Evolutionary conservation across 2,113 vertebrate species (phyloP), one percentile per base, ranked within the genome.

Genomic region (Macquaria australasica): DNA sequence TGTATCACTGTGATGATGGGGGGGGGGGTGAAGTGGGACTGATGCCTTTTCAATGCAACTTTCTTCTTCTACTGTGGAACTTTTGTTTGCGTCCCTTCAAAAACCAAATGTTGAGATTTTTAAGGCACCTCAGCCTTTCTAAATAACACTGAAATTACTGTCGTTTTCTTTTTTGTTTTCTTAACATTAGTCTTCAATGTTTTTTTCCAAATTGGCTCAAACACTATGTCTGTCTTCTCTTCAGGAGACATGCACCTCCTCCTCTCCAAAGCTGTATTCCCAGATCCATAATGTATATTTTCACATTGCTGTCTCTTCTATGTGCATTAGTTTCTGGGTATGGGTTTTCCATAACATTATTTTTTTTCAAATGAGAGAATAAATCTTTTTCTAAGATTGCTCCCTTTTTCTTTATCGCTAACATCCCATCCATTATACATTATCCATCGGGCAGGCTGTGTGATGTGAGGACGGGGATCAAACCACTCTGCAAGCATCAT

Each of bases 351-450:
- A 69, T 83, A 20, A 70, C 62, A 14, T 59, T 76, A 6, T 31
- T 82, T 79, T 89, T 89, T 90, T 87, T 81, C 64, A 87, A 76
- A 86, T 56, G 74, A 87, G 23, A 77, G 82, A 93, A 91, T 91
- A 91, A 94, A 93, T 77, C 23, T 84, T 83, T 92, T 91, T 84
- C 63, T 81, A 91, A 78, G 80, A 84, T 15, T 51, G 2, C 2
- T 31, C 18, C 15, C 51, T 58, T 37, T 14, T 8, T 51, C 15
- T 10, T 53, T 31, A 8, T 43, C 62, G 0, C 15, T 1, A 41
- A 41, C 20, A 55, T 64, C 15, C 85, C 59, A 71, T 88, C n/a
- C 3, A 70, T 88, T 70, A 79, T 51, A 41, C 50, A 60, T 80
- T 4, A 68, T 58, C 31, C 58, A 37, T 39, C 63, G 11, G 45